These are phyloP conservation scores for Tiphia femorata DNA, from an alignment of 2,888 invertebrate species.

Conservation along the genomic window DNA sequence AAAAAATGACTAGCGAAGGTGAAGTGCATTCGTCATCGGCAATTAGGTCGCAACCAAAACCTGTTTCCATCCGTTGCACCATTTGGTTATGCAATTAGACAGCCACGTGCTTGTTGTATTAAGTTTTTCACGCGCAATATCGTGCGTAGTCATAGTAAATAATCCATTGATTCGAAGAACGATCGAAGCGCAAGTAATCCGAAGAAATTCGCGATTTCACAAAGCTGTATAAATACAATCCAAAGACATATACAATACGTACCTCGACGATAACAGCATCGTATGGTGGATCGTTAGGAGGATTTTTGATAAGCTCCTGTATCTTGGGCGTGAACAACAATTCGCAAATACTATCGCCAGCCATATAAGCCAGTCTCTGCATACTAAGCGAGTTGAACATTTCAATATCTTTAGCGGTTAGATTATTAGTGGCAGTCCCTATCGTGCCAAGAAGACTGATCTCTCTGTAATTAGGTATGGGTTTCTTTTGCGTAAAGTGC, in stretches of 20 bases:
- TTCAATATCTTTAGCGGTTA: conserved; percentile 35
- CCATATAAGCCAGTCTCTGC: background rate
- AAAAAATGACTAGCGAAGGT: too few relatives aligned
- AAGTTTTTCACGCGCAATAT: too few relatives aligned
- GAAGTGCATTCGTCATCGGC: too few relatives aligned
- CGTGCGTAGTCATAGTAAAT: too few relatives aligned
- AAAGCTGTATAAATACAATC: background rate
- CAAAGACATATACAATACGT: conserved; percentile 3
- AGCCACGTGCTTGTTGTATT: too few relatives aligned
- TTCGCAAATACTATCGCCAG: conserved; percentile 31
- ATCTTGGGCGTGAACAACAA: conserved; percentile 28
- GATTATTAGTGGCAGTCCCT: conserved; percentile 47
- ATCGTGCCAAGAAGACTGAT: conserved; percentile 44
- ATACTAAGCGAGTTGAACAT: conserved; percentile 10
- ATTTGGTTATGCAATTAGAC: too few relatives aligned
- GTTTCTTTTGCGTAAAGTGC: conserved; percentile 54
- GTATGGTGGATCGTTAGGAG: conserved; percentile 47
- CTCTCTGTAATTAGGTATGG: conserved; percentile 54
- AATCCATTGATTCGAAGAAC: too few relatives aligned
- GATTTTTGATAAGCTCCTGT: conserved; percentile 39
- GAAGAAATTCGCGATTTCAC: too few relatives aligned
- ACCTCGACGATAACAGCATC: conserved; percentile 52
- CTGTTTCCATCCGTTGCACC: too few relatives aligned
- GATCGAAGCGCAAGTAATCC: too few relatives aligned
- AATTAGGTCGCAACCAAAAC: too few relatives aligned